Conservation (phyloP, 2,113 vertebrate species). For the Dasyornis broadbenti region DNA sequence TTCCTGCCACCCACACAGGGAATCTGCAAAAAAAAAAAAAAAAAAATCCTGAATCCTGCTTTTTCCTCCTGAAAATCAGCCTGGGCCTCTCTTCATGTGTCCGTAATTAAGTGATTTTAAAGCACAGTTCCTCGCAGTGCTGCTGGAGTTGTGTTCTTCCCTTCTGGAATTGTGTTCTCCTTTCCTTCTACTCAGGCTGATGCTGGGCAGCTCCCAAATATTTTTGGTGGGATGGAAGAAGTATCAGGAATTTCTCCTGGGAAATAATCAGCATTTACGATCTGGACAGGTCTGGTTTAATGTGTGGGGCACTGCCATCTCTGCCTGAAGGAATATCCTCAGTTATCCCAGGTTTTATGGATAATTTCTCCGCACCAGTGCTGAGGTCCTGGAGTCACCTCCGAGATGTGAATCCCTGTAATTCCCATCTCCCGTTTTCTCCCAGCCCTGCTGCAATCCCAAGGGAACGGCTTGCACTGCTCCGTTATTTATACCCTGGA, state of each 20-base stretch:
- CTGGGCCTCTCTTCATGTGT: not conserved
- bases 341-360: not conserved
- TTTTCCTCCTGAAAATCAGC: not conserved
- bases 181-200: not conserved
- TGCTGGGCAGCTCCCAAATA: not conserved
- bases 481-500: not conserved
- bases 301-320: not conserved
- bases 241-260: not conserved
- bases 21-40: not conserved
- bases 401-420: not conserved
- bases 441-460: not conserved
- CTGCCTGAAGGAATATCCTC: not conserved
- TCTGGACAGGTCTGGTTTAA: not conserved
- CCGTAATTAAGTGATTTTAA: not conserved
- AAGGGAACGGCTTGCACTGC: not conserved
- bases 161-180: too few relatives aligned
- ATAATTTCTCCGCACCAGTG: accelerated
- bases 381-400: not conserved
- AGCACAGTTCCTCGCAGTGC: not conserved
- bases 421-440: not conserved
- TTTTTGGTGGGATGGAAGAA: not conserved
- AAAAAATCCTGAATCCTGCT: not conserved
- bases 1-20: not conserved
- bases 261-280: not conserved
- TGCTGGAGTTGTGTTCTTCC: not conserved